Evolutionary conservation across 30 jellyfish, hydroid and myxozoan species (phyloP).

Genomic region (Hydractinia symbiolongicarpus): DNA sequence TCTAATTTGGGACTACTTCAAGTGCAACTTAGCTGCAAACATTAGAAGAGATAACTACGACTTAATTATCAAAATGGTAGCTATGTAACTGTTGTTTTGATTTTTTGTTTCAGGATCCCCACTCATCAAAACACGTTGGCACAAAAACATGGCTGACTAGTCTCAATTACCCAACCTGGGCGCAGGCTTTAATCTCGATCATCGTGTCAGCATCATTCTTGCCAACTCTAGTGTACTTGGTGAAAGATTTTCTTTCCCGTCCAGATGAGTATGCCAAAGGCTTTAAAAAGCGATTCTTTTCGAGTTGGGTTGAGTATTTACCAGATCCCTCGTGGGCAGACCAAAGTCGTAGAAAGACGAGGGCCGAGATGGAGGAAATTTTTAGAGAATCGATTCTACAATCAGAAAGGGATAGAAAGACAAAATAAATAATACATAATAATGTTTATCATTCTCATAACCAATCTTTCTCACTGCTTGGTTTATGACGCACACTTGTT

Average conservation of each 20-base stretch:
- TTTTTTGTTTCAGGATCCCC: constrained; percentile 44
- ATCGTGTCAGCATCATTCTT: constrained; percentile 42
- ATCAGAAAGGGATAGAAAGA: neutral
- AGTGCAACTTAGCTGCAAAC: too few relatives aligned
- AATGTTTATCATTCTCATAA: neutral
- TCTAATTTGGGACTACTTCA: too few relatives aligned
- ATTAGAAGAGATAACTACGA: too few relatives aligned
- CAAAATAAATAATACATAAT: neutral
- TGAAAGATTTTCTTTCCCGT: constrained; percentile 37
- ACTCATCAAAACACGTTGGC: constrained; percentile 58
- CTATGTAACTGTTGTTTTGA: too few relatives aligned
- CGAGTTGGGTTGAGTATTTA: constrained; percentile 34
- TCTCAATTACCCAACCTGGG: constrained; percentile 79
- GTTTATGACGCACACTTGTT: neutral
- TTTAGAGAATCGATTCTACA: constrained; percentile 2
- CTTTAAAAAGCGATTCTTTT: constrained; percentile 44
- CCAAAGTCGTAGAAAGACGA: constrained; percentile 53
- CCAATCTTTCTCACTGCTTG: neutral
- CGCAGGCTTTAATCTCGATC: constrained; percentile 49
- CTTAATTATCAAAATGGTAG: too few relatives aligned
- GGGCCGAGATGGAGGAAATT: constrained; percentile 51
- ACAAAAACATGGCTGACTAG: constrained; percentile 50
- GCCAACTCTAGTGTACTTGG: constrained; percentile 47
- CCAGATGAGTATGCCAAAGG: constrained; percentile 60
- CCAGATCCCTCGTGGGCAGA: constrained; percentile 77